A percentile compares a stretch with the other conserved stretches of the same genome.
Evolutionary conservation across 64 coral and sea anemone species (phyloP).

Genomic region (Actinia tenebrosa): DNA sequence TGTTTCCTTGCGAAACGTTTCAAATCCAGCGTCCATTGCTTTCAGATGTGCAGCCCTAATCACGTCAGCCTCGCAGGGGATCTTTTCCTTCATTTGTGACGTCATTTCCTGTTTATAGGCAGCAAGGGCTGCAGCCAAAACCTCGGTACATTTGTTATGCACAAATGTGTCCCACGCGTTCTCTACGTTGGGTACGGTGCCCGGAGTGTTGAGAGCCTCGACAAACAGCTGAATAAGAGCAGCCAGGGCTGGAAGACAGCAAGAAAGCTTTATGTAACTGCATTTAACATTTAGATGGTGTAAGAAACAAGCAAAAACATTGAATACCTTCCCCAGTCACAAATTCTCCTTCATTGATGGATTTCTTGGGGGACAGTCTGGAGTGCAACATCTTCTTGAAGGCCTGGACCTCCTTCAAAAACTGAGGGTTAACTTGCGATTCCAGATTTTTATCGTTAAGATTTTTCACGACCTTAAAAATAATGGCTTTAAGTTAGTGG

Average conservation of each 20-base stretch:
- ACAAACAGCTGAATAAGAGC: slow-evolving; percentile 52
- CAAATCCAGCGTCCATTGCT: slow-evolving; percentile 28
- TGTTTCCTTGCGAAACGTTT: slow-evolving; percentile 30
- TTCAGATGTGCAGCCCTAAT: slow-evolving; percentile 49
- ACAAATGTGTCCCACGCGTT: slow-evolving; percentile 73
- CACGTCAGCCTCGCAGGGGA: slow-evolving; percentile 47
- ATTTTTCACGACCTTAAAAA: neutral
- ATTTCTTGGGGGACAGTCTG: slow-evolving; percentile 46
- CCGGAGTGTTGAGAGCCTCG: slow-evolving; percentile 71
- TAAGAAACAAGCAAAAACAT: neutral
- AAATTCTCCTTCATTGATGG: slow-evolving; percentile 48
- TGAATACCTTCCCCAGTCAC: slow-evolving; percentile 4
- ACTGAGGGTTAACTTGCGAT: slow-evolving; percentile 39
- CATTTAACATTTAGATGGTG: too few species aligned
- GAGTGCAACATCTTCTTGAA: slow-evolving; percentile 49
- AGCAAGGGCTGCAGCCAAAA: neutral
- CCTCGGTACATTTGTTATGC: slow-evolving; percentile 53
- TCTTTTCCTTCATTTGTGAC: slow-evolving; percentile 8
- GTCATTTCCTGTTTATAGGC: slow-evolving; percentile 42
- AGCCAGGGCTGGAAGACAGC: slow-evolving; percentile 43
- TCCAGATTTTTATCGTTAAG: neutral
- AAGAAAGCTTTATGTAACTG: neutral
- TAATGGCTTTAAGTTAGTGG: too few species aligned
- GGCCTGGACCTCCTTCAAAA: slow-evolving; percentile 54
- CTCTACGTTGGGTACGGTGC: slow-evolving; percentile 59